Base-by-base conservation (phyloP, 2,888 invertebrate genomes). In the Drosophila prostipennis region DNA sequence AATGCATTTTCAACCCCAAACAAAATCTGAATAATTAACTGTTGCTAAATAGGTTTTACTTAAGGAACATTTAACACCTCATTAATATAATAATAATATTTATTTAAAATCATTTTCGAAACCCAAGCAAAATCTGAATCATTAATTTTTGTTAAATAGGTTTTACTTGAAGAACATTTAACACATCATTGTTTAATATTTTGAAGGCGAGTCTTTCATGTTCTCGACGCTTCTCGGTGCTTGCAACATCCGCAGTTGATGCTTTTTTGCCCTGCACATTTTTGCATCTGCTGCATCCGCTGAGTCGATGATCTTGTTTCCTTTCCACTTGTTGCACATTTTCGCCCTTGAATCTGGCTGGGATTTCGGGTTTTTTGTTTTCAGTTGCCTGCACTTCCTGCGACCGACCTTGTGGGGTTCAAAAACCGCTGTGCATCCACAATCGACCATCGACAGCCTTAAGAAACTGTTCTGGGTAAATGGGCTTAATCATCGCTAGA, bases 271-370 rank as follows among this genome's bases (percentile, higher is more conserved):
- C 23, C 43, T 16, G 19, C 0, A 32, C 59, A 67, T 56, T 81
- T 26, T 77, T 78, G 76, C 79, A 79, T 58, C 69, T 70, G 80
- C 75, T 54, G 77, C 83, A 78, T 80, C 86, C 82, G 82, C 54
- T 79, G 70, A 56, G 56, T 49, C 45, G 63, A 57, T 72, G 49
- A 63, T 64, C 45, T 58, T 73, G 43, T 48, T 45, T 51, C 51
- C 52, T 67, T 48, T 64, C 72, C 60, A 57, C 48, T 72, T 54
- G 60, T 65, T 59, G 45, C 69, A 78, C 67, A 72, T 57, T 57
- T 71, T 74, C 61, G 80, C 60, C 76, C 79, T 75, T 78, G 77
- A 80, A 77, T 72, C 71, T 68, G 72, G 74, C 69, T 77, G 45
- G 45, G 53, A 77, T 65, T 70, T 68, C 71, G 71, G 71, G 72